Base-by-base conservation (phyloP, 2,113 vertebrate genomes). In the Hippocampus comes region DNA sequence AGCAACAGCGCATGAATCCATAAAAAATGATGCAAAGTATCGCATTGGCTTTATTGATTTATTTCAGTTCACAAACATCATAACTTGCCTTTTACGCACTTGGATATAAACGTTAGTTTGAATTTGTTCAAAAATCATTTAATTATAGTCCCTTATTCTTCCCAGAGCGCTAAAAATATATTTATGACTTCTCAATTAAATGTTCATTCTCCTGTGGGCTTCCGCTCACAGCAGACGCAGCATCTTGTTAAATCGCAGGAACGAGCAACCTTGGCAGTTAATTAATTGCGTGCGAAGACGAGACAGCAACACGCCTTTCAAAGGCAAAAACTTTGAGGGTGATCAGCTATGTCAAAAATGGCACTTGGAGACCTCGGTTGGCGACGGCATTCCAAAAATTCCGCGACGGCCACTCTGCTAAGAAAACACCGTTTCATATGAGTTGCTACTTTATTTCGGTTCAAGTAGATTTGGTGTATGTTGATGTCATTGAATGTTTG, bases 261-360 rank as follows among this genome's bases (percentile, higher is more conserved):
- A 71, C 64, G 60, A 38, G 61, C 65, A 72, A 74, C 68, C 76
- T 80, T 78, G 67, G 51, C 72, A 61, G 57, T 67, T 49, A 75
- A 73, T 82, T 81, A 80, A 83, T 79, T 61, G 46, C 67, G 79
- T 75, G 70, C 69, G 84, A 76, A 80, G 76, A 82, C 67, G 23
- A 70, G 68, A 55, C 43, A 71, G 60, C 76, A 72, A 78, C 76
- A 82, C 89, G 74, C 74, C 78, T 85, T 79, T 87, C 71, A 82
- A 82, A 89, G 76, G 70, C 59, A 64, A 60, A 42, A 74, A 68
- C 80, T 83, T 72, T 67, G 74, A 82, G 66, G 67, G 82, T 79
- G 81, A 84, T 82, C 81, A 23, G 70, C 81, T 85, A 76, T 76
- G 78, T 82, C 84, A 84, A 88, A 84, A 85, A 89, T 82, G 82